Percentiles rank a stretch among this genome's conserved stretches.
Evolutionary conservation across 2,113 vertebrate genomes (phyloP).

Genomic region (Lates calcarifer): DNA sequence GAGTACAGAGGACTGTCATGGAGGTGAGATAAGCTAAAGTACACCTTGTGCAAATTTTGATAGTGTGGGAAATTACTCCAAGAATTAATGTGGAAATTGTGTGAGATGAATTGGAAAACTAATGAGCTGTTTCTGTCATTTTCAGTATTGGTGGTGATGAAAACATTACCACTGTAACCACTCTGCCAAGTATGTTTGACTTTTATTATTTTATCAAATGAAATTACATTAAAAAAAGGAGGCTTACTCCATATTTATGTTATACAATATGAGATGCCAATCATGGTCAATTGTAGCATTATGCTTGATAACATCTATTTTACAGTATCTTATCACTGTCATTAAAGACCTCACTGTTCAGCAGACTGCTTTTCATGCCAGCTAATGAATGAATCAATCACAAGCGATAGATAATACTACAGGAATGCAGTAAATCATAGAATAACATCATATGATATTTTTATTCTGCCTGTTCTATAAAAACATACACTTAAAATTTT

Average conservation of each 20-base stretch:
- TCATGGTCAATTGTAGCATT: neutral
- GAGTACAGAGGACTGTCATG: slow-evolving; percentile 92
- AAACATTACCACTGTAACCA: slow-evolving; percentile 87
- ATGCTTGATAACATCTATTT: slow-evolving; percentile 12
- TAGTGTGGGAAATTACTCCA: neutral
- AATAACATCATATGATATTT: neutral
- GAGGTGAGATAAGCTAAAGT: slow-evolving; percentile 82
- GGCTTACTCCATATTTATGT: neutral
- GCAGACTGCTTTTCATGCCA: neutral
- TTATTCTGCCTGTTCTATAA: neutral
- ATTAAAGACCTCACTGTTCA: neutral
- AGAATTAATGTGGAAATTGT: neutral
- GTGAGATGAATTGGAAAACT: neutral
- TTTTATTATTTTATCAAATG: neutral
- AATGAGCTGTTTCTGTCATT: slow-evolving; percentile 40
- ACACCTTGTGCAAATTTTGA: slow-evolving; percentile 2
- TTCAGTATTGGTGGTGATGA: slow-evolving; percentile 91
- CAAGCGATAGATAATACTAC: neutral
- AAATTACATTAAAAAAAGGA: neutral
- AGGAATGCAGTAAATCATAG: neutral
- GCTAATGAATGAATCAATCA: neutral
- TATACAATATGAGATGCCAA: neutral
- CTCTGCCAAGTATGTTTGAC: slow-evolving; percentile 90
- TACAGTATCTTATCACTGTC: slow-evolving; percentile 5
- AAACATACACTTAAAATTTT: no score